Percentiles rank a stretch among this genome's conserved stretches.
Conservation (phyloP, 2,797 vertebrate genomes). For the Pseudopleuronectes americanus region DNA sequence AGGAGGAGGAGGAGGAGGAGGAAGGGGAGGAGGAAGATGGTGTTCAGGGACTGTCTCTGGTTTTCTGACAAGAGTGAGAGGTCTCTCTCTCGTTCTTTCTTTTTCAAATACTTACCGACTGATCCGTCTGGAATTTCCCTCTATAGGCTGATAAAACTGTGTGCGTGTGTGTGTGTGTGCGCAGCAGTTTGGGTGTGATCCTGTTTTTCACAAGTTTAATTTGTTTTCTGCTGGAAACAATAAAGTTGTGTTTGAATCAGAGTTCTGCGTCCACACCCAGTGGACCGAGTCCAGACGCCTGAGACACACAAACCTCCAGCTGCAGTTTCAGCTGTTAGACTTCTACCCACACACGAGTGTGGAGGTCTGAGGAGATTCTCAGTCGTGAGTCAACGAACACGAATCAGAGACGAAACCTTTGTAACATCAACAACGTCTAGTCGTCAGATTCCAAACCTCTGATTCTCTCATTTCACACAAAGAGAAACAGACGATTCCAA, state of each 20-base stretch:
- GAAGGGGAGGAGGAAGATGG: background rate
- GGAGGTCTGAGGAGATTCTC: no score
- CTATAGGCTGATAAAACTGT: slow-evolving; percentile 15
- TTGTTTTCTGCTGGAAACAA: slow-evolving; percentile 30
- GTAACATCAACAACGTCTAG: no score
- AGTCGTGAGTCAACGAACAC: no score
- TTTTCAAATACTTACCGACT: slow-evolving; percentile 33
- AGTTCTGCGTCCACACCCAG: slow-evolving; percentile 44
- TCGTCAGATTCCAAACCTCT: no score
- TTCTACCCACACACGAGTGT: no score
- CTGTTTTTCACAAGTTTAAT: slow-evolving; percentile 1
- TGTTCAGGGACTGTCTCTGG: slow-evolving; percentile 19
- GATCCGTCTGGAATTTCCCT: slow-evolving; percentile 62
- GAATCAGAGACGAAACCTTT: no score
- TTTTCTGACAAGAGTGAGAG: slow-evolving; percentile 51
- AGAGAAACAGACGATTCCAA: no score
- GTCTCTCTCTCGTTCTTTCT: slow-evolving; percentile 12
- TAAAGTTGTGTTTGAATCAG: slow-evolving; percentile 41
- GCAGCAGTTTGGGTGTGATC: background rate
- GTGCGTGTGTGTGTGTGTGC: slow-evolving; percentile 13
- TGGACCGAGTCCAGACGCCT: background rate
- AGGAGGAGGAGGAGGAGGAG: background rate
- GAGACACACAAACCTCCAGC: no score
- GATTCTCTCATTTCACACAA: no score
- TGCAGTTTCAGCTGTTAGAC: no score